Conservation (phyloP, 92 coral and sea anemone genomes). For the Nematostella vectensis region DNA sequence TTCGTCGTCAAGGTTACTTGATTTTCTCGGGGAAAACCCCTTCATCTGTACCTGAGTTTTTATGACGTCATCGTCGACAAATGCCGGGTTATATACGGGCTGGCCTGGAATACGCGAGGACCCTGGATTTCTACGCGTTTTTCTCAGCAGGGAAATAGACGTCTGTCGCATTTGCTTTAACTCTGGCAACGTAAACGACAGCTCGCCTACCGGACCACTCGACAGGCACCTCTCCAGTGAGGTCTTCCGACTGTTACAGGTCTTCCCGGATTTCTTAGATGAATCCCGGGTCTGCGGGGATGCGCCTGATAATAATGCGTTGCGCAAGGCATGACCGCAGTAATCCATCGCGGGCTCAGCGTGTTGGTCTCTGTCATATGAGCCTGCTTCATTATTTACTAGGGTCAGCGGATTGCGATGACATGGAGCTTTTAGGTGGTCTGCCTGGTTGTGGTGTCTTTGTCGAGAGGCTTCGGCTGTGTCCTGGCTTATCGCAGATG, state of each 20-base stretch:
- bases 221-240: too few species aligned
- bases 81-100: slow-evolving; percentile 12
- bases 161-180: slow-evolving; percentile 58
- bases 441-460: background rate
- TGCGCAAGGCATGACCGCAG: slow-evolving; percentile 67
- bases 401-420: slow-evolving; percentile 1
- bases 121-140: slow-evolving; percentile 22
- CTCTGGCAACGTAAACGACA: slow-evolving; percentile 60
- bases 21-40: too few species aligned
- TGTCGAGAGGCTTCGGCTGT: too few species aligned
- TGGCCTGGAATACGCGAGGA: background rate
- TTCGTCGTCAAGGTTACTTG: too few species aligned
- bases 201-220: background rate
- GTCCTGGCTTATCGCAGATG: too few species aligned
- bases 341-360: slow-evolving; percentile 28
- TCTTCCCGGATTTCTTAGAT: background rate
- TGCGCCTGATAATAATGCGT: slow-evolving; percentile 23
- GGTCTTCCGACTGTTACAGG: too few species aligned
- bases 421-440: too few species aligned
- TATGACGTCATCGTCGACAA: slow-evolving; percentile 3
- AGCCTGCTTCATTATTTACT: background rate
- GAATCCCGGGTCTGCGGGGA: background rate
- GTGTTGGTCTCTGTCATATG: background rate
- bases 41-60: too few species aligned
- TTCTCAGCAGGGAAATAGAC: slow-evolving; percentile 29